Evolutionary conservation across 2,113 vertebrate genomes (phyloP).

Genomic region (Phasianus colchicus): DNA sequence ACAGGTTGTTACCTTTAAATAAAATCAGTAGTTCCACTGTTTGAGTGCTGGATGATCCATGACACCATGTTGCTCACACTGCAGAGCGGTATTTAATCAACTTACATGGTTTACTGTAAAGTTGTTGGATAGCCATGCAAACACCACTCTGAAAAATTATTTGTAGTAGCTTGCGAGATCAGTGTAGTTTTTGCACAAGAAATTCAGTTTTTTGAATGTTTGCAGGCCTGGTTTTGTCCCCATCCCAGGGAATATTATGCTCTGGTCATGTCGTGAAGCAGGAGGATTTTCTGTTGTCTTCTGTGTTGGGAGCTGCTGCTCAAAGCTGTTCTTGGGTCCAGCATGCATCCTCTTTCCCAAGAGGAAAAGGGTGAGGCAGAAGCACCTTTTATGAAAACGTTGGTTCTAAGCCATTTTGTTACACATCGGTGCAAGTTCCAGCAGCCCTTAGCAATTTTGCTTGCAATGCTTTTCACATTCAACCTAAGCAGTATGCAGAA

Average conservation of each 20-base stretch:
- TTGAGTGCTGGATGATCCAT: slow-evolving; percentile 21
- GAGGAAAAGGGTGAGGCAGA: slow-evolving; percentile 23
- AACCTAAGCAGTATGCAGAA: not conserved
- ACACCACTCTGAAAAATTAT: not conserved
- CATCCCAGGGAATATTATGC: not conserved
- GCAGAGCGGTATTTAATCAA: not conserved
- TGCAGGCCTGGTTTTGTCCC: not conserved
- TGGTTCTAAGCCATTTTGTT: slow-evolving; percentile 31
- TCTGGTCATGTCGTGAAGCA: not conserved
- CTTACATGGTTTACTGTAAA: slow-evolving; percentile 3
- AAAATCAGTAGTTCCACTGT: not conserved
- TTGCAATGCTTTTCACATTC: not conserved
- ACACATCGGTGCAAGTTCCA: not conserved
- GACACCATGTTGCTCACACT: not conserved
- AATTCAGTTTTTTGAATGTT: not conserved
- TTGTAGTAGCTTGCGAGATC: not conserved
- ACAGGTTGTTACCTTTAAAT: slow-evolving; percentile 14
- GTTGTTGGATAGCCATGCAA: slow-evolving; percentile 14
- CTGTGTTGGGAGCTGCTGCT: not conserved
- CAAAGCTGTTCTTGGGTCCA: not conserved
- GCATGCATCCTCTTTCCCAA: slow-evolving; percentile 4
- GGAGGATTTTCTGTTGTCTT: not conserved
- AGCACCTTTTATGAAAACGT: slow-evolving; percentile 17
- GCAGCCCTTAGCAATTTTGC: not conserved
- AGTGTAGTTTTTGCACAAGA: not conserved